Percentiles rank a stretch among this genome's conserved stretches.
Evolutionary conservation across 2,797 vertebrate species (phyloP).

Genomic region (Salmo trutta): DNA sequence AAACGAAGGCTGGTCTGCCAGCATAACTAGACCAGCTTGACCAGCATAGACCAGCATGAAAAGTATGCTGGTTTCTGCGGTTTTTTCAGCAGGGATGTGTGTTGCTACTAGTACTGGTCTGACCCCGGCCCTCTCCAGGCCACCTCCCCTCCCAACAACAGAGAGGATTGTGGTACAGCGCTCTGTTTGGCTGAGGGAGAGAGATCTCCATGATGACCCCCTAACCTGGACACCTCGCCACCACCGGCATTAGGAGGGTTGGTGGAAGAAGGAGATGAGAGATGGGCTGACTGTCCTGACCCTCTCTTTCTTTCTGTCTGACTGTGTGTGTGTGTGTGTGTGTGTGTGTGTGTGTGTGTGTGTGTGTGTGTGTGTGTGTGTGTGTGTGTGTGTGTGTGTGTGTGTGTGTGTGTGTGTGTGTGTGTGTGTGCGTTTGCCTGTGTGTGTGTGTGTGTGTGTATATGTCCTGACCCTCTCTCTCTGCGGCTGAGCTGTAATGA

Average conservation of each 20-base stretch:
- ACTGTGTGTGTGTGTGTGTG: background rate
- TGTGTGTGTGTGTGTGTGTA: too few species aligned
- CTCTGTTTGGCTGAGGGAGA: conserved; percentile 10
- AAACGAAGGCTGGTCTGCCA: too few species aligned
- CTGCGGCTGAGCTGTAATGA: conserved; percentile 34
- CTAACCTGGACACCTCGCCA: conserved; percentile 19
- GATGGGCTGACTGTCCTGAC: conserved; percentile 6
- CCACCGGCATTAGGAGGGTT: conserved; percentile 23
- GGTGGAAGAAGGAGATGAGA: conserved; percentile 15
- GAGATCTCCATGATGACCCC: conserved; percentile 4
- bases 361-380: too few species aligned
- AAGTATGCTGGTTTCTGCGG: too few species aligned
- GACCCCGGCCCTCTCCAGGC: conserved; percentile 1
- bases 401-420: too few species aligned
- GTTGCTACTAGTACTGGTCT: background rate
- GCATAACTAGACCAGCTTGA: too few species aligned
- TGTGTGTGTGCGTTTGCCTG: too few species aligned
- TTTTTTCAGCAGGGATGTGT: too few species aligned
- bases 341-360: background rate
- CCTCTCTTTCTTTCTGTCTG: conserved; percentile 32
- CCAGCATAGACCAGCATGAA: too few species aligned
- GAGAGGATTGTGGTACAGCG: background rate
- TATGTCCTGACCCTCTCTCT: too few species aligned
- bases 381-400: too few species aligned
- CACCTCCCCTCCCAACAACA: conserved; percentile 17